Percentiles rank a stretch among this genome's conserved stretches.
Evolutionary conservation across 2,113 vertebrate genomes (phyloP).

Genomic region (Cacatua alba): DNA sequence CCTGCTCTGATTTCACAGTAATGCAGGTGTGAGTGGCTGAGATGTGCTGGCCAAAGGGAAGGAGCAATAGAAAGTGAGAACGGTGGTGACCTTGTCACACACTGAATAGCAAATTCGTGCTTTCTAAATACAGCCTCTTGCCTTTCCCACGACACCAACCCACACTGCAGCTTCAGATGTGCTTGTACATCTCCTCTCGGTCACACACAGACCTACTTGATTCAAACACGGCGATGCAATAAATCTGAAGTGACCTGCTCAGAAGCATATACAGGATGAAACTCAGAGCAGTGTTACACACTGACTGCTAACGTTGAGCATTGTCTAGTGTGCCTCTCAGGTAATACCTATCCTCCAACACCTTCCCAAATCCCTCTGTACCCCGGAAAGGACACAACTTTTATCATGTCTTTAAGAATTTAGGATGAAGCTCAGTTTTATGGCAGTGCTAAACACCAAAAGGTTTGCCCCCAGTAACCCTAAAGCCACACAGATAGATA

Average conservation of each 20-base stretch:
- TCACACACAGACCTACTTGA: neutral
- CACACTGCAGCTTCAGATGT: neutral
- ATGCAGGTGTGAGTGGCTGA: neutral
- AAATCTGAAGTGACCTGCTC: neutral
- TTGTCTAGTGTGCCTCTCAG: neutral
- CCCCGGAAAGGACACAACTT: neutral
- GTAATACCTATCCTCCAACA: neutral
- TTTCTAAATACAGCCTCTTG: neutral
- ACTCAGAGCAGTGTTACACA: neutral
- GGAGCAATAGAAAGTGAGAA: neutral
- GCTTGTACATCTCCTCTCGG: neutral
- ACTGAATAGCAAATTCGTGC: neutral
- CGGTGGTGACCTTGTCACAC: neutral
- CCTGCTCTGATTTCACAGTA: neutral
- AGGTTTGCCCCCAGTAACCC: neutral
- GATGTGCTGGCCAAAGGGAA: neutral
- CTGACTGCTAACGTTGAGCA: neutral
- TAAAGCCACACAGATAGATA: rapidly evolving
- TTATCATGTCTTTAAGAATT: neutral
- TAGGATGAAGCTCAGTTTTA: neutral
- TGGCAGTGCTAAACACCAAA: neutral
- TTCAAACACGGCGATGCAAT: neutral
- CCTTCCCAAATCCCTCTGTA: neutral
- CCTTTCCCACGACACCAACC: neutral
- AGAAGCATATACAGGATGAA: neutral